Conservation (phyloP, 2,797 vertebrate genomes). For the Sebastes nivosus region DNA sequence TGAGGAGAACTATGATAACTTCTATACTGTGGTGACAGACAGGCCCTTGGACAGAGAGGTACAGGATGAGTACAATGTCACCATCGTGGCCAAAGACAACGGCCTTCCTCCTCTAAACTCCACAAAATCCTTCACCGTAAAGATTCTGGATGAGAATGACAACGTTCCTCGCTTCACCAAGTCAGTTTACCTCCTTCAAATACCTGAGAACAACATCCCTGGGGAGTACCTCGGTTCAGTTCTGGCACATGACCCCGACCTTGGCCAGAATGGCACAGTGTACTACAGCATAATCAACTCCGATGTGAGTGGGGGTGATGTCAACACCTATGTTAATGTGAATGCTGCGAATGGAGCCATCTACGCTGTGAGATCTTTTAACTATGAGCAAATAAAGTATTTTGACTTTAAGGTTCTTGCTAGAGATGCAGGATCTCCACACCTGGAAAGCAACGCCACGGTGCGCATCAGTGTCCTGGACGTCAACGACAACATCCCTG, state of each 20-base stretch:
- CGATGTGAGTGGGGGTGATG: slow-evolving; percentile 95
- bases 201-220: slow-evolving; percentile 98
- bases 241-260: slow-evolving; percentile 94
- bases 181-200: slow-evolving; percentile 93
- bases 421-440: slow-evolving; percentile 95
- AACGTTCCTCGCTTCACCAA: slow-evolving; percentile 97
- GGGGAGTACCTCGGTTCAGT: slow-evolving; percentile 97
- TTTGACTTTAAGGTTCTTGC: slow-evolving; percentile 98
- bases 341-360: slow-evolving; percentile 98
- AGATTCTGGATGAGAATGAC: slow-evolving; percentile 97
- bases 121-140: slow-evolving; percentile 95
- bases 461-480: slow-evolving; percentile 94
- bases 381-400: slow-evolving; percentile 98
- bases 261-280: slow-evolving; percentile 96
- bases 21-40: slow-evolving; percentile 96
- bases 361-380: slow-evolving; percentile 96
- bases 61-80: slow-evolving; percentile 97
- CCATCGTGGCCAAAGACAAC: slow-evolving; percentile 95
- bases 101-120: slow-evolving; percentile 94
- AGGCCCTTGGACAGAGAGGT: slow-evolving; percentile 93
- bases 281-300: slow-evolving; percentile 97
- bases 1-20: slow-evolving; percentile 98
- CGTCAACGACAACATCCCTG: slow-evolving; percentile 96
- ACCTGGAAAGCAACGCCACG: slow-evolving; percentile 94
- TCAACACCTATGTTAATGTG: slow-evolving; percentile 97